Evolutionary conservation across 2,888 invertebrate species (phyloP).

Genomic region (Polymixis flavicincta): DNA sequence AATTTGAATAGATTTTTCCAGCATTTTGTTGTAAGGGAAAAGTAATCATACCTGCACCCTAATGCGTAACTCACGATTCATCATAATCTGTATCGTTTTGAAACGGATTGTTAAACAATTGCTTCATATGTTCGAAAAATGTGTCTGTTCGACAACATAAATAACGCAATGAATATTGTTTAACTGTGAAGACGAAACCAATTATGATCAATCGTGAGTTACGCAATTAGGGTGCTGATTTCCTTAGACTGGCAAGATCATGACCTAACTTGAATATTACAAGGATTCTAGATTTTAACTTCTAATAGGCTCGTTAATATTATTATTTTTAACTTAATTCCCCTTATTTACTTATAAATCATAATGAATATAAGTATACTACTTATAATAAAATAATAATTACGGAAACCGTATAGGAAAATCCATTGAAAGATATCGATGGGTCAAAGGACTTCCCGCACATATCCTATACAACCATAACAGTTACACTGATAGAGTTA

Average conservation of each 20-base stretch:
- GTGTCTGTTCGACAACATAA: no score
- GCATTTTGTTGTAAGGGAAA: not conserved
- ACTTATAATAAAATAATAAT: not conserved
- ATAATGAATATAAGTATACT: not conserved
- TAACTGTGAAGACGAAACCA: no score
- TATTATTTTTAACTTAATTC: not conserved
- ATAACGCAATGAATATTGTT: no score
- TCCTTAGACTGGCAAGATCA: not conserved
- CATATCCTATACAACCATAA: not conserved
- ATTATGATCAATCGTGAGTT: no score
- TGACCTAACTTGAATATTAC: not conserved
- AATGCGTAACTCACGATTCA: no score
- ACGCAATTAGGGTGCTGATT: no score
- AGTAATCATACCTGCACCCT: no score
- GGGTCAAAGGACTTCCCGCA: slow-evolving; percentile 8
- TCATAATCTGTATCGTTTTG: no score
- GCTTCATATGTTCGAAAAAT: no score
- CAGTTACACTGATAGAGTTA: slow-evolving; percentile 47
- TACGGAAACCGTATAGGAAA: slow-evolving; percentile 3
- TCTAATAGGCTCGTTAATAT: not conserved
- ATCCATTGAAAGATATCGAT: not conserved
- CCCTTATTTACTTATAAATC: not conserved
- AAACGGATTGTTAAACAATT: no score
- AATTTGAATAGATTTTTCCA: not conserved
- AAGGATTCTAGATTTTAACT: not conserved